A percentile compares a stretch with the other conserved stretches of the same genome.
These are phyloP conservation scores for Scleropages formosus DNA, from an alignment of 2,797 vertebrate genomes.

Conservation along the genomic window DNA sequence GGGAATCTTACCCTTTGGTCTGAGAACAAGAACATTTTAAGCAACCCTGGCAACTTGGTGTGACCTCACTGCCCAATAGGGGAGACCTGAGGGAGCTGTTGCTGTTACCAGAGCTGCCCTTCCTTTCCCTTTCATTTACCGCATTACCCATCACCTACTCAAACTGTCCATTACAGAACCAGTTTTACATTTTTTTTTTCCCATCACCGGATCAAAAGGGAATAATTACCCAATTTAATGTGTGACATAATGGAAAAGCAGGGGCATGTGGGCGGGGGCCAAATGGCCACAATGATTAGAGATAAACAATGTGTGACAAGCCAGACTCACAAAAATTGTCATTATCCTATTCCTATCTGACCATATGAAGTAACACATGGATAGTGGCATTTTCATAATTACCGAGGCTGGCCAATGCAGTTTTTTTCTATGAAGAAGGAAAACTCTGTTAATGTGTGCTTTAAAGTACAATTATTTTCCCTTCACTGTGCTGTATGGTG, in stretches of 20 bases:
- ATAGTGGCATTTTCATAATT: not conserved
- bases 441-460: not conserved
- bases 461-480: not conserved
- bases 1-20: too few relatives aligned
- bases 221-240: not conserved
- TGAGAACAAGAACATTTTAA: too few relatives aligned
- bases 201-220: not conserved
- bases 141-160: not conserved
- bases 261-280: too few relatives aligned
- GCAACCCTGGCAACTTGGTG: too few relatives aligned
- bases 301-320: not conserved
- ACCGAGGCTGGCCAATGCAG: too few relatives aligned
- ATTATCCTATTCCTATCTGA: not conserved
- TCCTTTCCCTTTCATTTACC: not conserved
- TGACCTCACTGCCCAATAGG: not conserved
- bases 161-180: not conserved
- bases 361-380: not conserved
- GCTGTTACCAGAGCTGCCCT: not conserved
- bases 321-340: not conserved
- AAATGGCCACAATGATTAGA: not conserved
- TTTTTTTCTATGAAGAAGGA: not conserved
- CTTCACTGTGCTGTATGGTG: not conserved
- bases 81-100: too few relatives aligned
- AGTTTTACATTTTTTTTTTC: not conserved
- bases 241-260: not conserved